Base-by-base conservation (phyloP, 2,113 vertebrate species). In the Ellobius talpinus region DNA sequence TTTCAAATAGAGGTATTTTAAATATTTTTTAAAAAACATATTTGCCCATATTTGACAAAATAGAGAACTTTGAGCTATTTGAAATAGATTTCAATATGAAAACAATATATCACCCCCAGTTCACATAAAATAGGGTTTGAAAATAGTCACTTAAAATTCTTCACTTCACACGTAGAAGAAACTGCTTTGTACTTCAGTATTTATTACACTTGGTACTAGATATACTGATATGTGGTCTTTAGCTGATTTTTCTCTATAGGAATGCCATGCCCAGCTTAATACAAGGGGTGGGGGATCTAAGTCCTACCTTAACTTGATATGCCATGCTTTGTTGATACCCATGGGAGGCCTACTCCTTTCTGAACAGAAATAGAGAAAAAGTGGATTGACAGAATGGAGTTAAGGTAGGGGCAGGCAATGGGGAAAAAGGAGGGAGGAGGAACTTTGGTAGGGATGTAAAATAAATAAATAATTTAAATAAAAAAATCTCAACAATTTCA, bases 1-100 rank as follows among this genome's bases (percentile, higher is more conserved):
- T 97, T 96, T 96, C 55, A 95, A 96, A 76, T 89, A 87, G 47
- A 58, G 24, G 17, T 74, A 1, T 74, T 97, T 97, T 90, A 77
- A 76, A 77, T 87, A 77, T 82, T 94, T 85, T 82, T 77, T 31
- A 5, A 45, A 95, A 96, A 66, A 87, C 33, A 78, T n/a, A n/a
- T n/a, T 91, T 95, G 84, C 77, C 72, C 26, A 63, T 78, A 65
- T 90, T 96, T 97, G 89, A 74, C 50, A 86, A 84, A 97, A 74
- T 39, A 76, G 47, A 91, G 29, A 68, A 95, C 92, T 93, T 33
- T 74, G 70, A 93, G 19, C 39, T 93, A 8, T 81, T 96, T n/a
- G 90, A 87, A 94, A 85, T 16, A 78, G 68, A 93, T 89, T 42
- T 82, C 76, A 87, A 88, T 66, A 58, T 55, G 66, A 61, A 96